Evolutionary conservation across 1,140 invertebrate species (phyloP).

Genomic region (Leucophenga varia): DNA sequence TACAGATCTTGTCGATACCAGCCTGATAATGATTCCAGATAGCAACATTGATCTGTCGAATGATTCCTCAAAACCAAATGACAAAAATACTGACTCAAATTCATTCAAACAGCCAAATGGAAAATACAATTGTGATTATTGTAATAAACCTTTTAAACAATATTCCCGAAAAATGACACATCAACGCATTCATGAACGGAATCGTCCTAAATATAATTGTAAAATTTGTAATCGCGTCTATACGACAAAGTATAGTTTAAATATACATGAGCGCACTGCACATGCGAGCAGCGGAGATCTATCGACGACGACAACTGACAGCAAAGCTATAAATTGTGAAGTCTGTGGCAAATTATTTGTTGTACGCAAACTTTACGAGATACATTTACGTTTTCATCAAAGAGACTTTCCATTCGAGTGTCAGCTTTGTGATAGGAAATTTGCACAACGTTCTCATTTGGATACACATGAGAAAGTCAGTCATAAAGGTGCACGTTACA

Average conservation of each 20-base stretch:
- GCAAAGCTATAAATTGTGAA: too few relatives aligned
- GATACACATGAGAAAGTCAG: slow-evolving; percentile 29
- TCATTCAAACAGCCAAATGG: slow-evolving; percentile 10
- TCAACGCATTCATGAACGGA: slow-evolving; percentile 21
- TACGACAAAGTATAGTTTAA: slow-evolving; percentile 28
- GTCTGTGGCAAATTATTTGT: slow-evolving; percentile 59
- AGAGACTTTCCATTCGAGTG: slow-evolving; percentile 71
- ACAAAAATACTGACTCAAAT: slow-evolving; percentile 1
- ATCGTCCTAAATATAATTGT: slow-evolving; percentile 27
- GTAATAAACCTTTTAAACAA: slow-evolving; percentile 26
- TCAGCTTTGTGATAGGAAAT: slow-evolving; percentile 73
- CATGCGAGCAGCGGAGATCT: slow-evolving; percentile 17
- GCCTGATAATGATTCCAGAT: too few relatives aligned
- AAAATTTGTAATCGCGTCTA: slow-evolving; percentile 21
- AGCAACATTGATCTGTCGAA: too few relatives aligned
- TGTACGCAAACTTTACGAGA: slow-evolving; percentile 60
- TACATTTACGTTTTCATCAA: slow-evolving; percentile 65
- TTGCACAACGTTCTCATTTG: slow-evolving; percentile 64
- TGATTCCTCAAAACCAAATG: too few relatives aligned
- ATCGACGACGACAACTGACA: background rate
- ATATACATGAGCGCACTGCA: slow-evolving; percentile 23
- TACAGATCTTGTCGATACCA: too few relatives aligned
- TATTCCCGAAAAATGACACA: slow-evolving; percentile 33
- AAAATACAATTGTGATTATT: slow-evolving; percentile 19
- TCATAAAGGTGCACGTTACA: slow-evolving; percentile 26